Base-by-base conservation (phyloP, 2,797 vertebrate species). In the Phylloscopus collybita region DNA sequence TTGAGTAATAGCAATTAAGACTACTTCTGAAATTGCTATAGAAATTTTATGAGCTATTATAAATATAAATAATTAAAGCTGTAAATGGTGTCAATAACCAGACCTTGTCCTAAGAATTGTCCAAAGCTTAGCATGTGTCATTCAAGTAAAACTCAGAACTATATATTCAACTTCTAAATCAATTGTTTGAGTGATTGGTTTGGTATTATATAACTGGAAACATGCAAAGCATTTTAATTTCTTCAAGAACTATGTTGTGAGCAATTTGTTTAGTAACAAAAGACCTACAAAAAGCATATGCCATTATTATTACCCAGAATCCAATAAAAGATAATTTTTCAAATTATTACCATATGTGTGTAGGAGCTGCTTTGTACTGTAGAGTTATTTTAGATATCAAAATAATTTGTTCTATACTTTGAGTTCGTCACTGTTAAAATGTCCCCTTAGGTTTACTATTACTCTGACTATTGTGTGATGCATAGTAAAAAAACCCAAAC, bases 341-440 rank as follows among this genome's bases (percentile, higher is more conserved):
- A 96, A 96, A 98, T 97, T 86, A 82, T 88, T 97, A 60, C 93
- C 97, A 97, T 83, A 70, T 96, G 96, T 96, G 71, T 95, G 59
- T 93, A 92, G 86, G 86, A 94, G 65, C 87, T 94, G 62, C 87
- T 97, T 96, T 94, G 49, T 96, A 91, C 69, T 92, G 40, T 92
- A 83, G 92, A 87, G 66, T 93, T 97, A 93, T 96, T 96, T 97
- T 95, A 95, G 94, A 96, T 96, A 96, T 57, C 70, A 92, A 49
- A 95, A 90, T 95, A 96, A 96, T 96, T 97, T 97, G 83, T 97
- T 97, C 97, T 92, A 88, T 97, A 93, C 92, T 97, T 97, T 61
- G 78, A 95, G 83, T 91, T 96, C 82, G 85, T 95, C 45, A 50
- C 59, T 95, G 67, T 94, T 95, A 69, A 96, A 97, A 66, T 80